Conservation (phyloP, 2,888 invertebrate species). For the Sminthurinus aureus region DNA sequence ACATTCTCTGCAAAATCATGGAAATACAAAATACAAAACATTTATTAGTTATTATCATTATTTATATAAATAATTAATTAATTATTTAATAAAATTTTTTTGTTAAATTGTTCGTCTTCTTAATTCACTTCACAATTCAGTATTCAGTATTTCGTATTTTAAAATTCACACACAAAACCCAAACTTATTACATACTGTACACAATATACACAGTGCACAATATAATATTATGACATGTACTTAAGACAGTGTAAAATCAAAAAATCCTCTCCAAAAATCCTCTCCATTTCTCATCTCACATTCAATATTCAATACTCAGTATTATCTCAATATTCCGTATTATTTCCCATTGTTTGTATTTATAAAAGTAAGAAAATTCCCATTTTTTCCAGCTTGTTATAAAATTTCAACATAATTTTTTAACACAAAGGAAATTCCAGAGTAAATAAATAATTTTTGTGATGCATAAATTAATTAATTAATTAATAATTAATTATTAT, state of each 20-base stretch:
- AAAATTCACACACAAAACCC: too few species aligned
- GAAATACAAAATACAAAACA: background rate
- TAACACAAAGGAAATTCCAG: background rate
- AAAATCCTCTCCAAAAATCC: too few species aligned
- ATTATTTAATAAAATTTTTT: too few species aligned
- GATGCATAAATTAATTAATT: slow-evolving; percentile 1
- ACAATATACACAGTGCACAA: too few species aligned
- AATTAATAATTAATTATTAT: slow-evolving; percentile 9
- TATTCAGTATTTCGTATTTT: too few species aligned
- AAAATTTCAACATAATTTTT: background rate
- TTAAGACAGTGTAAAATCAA: too few species aligned
- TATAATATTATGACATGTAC: too few species aligned
- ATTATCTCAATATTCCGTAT: background rate
- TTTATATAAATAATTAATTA: slow-evolving; percentile 3
- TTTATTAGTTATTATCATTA: background rate
- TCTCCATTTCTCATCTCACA: too few species aligned
- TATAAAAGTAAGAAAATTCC: background rate
- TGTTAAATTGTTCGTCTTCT: too few species aligned
- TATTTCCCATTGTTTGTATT: background rate
- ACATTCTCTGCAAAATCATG: slow-evolving; percentile 3
- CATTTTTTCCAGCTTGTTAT: background rate
- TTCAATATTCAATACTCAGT: too few species aligned
- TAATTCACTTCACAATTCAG: too few species aligned
- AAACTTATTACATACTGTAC: too few species aligned
- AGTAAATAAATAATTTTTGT: background rate